Conservation (phyloP, 2,113 vertebrate genomes). For the Mesocricetus auratus region DNA sequence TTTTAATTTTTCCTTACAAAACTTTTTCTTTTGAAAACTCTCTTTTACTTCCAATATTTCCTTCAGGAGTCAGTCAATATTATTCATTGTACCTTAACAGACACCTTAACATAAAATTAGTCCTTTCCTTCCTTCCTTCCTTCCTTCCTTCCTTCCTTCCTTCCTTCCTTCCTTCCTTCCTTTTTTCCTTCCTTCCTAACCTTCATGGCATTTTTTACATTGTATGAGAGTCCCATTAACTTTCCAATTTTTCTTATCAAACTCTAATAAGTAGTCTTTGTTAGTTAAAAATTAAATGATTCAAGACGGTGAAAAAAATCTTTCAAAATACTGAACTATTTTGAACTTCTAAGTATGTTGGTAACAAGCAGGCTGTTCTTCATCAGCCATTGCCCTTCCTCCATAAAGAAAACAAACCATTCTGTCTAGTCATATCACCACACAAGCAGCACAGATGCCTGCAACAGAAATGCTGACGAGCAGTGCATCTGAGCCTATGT, state of each 20-base stretch:
- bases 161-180: background rate
- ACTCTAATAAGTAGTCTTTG: background rate
- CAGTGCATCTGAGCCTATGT: accelerated
- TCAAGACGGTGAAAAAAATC: background rate
- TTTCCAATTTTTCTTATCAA: slow-evolving; percentile 3
- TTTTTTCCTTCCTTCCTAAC: background rate
- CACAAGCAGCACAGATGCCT: background rate
- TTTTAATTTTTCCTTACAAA: background rate
- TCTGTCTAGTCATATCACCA: background rate
- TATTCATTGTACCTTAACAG: background rate
- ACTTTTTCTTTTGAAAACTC: slow-evolving; percentile 40
- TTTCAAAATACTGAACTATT: slow-evolving; percentile 24
- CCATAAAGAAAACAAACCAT: background rate
- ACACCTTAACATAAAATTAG: slow-evolving; percentile 1
- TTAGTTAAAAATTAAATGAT: slow-evolving; percentile 20
- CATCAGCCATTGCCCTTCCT: background rate
- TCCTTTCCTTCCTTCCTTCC: background rate
- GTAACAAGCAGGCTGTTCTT: background rate
- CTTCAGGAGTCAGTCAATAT: background rate
- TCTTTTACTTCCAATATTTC: background rate
- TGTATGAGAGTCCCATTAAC: background rate
- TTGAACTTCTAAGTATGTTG: background rate
- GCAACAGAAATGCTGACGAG: background rate
- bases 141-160: background rate
- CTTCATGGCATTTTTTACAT: background rate